These are phyloP conservation scores for Cecidostiba fungosa DNA, from an alignment of 2,888 invertebrate genomes.

Conservation along the genomic window DNA sequence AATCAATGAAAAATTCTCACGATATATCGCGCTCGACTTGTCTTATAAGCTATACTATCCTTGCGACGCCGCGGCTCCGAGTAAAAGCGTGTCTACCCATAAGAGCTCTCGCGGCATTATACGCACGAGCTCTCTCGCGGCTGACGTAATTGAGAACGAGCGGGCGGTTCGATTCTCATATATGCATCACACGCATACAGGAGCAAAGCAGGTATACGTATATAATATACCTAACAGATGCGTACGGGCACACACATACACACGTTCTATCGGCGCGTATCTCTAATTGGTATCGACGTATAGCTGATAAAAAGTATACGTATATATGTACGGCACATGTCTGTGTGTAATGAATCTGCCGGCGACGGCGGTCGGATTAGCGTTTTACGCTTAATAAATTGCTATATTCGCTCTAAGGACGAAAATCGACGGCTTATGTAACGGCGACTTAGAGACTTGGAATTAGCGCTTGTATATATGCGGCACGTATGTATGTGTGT, in stretches of 20 bases:
- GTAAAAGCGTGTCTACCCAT: slow-evolving; percentile 14
- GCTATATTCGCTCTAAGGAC: slow-evolving; percentile 28
- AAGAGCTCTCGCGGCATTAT: background rate
- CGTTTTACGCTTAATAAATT: slow-evolving; percentile 36
- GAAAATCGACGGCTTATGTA: slow-evolving; percentile 30
- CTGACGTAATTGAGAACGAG: slow-evolving; percentile 57
- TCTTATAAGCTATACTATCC: background rate
- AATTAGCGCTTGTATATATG: background rate
- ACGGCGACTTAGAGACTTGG: background rate
- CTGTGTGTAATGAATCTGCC: slow-evolving; percentile 19
- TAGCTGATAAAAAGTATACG: slow-evolving; percentile 23
- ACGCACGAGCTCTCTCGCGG: background rate
- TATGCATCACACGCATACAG: background rate
- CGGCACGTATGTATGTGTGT: background rate
- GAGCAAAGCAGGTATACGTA: background rate
- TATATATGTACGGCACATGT: background rate
- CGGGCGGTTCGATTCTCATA: slow-evolving; percentile 51
- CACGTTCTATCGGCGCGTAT: slow-evolving; percentile 29
- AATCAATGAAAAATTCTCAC: slow-evolving; percentile 53
- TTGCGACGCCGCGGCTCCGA: background rate
- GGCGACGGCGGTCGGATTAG: slow-evolving; percentile 6
- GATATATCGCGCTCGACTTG: slow-evolving; percentile 38
- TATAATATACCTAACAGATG: slow-evolving; percentile 25
- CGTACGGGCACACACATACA: background rate
- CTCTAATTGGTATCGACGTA: slow-evolving; percentile 52